A percentile compares a stretch with the other conserved stretches of the same genome.
Conservation (phyloP, 2,888 invertebrate genomes). For the Ptilodon capucinus region DNA sequence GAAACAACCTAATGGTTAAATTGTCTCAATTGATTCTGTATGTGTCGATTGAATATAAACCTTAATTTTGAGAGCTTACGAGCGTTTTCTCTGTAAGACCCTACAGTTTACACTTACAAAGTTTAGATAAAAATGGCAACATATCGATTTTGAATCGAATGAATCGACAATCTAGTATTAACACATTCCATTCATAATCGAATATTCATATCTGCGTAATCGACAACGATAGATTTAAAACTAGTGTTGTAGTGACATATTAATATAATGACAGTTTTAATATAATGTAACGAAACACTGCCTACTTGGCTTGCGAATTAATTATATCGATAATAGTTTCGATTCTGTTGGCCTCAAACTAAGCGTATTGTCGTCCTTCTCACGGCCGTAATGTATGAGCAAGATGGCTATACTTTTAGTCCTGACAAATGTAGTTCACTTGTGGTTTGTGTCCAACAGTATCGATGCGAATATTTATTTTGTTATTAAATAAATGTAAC, state of each 20-base stretch:
- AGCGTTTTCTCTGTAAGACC: too few species aligned
- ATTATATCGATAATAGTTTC: neutral
- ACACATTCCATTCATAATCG: conserved; percentile 5
- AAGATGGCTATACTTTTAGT: too few species aligned
- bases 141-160: neutral
- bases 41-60: neutral
- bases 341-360: too few species aligned
- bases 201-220: neutral
- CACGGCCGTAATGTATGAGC: too few species aligned
- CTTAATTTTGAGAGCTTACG: too few species aligned
- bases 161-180: conserved; percentile 2
- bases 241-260: neutral
- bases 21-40: neutral
- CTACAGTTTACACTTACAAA: too few species aligned
- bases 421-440: too few species aligned
- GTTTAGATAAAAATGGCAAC: too few species aligned
- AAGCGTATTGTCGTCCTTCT: too few species aligned
- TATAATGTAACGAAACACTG: neutral
- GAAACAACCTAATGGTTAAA: neutral
- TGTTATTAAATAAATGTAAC: neutral
- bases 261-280: neutral
- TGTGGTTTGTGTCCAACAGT: too few species aligned
- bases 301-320: neutral
- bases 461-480: too few species aligned
- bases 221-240: neutral